Conservation (phyloP, 2,888 invertebrate genomes). For the Ischnura elegans region DNA sequence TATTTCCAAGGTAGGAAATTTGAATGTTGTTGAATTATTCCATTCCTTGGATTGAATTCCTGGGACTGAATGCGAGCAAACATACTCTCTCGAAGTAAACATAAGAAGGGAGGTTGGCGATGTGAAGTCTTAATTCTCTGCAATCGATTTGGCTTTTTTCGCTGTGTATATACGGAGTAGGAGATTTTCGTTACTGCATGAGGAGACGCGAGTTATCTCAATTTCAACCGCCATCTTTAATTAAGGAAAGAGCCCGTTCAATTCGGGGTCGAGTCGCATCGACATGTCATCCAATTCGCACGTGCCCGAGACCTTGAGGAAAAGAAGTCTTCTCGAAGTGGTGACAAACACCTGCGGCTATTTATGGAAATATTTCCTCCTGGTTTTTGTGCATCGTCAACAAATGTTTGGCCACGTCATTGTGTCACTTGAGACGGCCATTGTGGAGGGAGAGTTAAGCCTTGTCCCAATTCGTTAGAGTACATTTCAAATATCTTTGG, state of each 20-base stretch:
- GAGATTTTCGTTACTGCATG: not conserved
- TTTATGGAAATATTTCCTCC: not conserved
- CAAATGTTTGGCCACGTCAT: too few species aligned
- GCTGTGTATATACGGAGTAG: not conserved
- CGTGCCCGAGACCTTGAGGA: not conserved
- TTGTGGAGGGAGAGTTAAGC: too few species aligned
- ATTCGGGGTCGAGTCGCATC: not conserved
- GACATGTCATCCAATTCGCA: not conserved
- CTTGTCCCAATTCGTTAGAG: too few species aligned
- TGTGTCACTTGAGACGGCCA: too few species aligned
- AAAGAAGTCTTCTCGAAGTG: not conserved
- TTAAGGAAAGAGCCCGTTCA: constrained; percentile 9
- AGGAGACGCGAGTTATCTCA: not conserved
- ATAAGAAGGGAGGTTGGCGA: not conserved
- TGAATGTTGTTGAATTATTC: not conserved
- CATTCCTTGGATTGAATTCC: too few species aligned
- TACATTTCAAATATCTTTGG: too few species aligned
- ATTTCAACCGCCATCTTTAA: not conserved
- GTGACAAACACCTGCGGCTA: not conserved
- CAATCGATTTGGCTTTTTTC: not conserved
- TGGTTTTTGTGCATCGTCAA: not conserved
- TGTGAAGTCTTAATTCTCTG: not conserved
- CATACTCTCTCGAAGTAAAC: not conserved
- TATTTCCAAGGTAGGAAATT: not conserved
- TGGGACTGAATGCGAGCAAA: not conserved